Conservation (phyloP, 2,797 vertebrate genomes). For the Gymnoscopelus microlampas region DNA sequence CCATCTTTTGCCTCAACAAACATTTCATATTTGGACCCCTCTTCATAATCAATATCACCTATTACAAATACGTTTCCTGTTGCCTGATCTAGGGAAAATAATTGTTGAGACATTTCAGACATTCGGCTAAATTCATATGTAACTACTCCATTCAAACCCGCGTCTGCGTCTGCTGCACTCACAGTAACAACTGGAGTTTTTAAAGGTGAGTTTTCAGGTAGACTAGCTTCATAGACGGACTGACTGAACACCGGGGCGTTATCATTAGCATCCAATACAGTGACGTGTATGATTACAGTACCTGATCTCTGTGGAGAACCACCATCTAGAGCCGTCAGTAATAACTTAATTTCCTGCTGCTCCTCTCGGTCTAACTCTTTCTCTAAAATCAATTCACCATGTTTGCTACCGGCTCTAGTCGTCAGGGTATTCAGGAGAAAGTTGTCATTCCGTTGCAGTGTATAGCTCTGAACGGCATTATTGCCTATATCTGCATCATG, state of each 20-base stretch:
- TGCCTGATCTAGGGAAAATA: constrained; percentile 56
- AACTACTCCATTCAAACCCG: constrained; percentile 67
- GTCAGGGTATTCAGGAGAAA: constrained; percentile 61
- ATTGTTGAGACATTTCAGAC: constrained; percentile 38
- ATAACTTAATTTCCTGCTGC: too few species aligned
- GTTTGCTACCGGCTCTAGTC: constrained; percentile 54
- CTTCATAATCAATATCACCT: constrained; percentile 47
- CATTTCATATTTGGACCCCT: too few species aligned
- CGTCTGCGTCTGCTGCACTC: constrained; percentile 59
- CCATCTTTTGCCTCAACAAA: too few species aligned
- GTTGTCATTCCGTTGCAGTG: constrained; percentile 56
- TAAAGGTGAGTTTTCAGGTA: too few species aligned
- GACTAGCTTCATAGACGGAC: too few species aligned
- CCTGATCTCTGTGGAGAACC: too few species aligned
- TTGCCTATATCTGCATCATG: constrained; percentile 62
- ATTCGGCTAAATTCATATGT: constrained; percentile 63
- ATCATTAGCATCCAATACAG: too few species aligned
- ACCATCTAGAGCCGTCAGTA: too few species aligned
- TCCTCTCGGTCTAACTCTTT: constrained; percentile 67
- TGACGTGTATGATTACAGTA: too few species aligned
- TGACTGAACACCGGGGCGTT: too few species aligned
- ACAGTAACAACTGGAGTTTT: too few species aligned
- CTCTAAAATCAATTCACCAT: constrained; percentile 67
- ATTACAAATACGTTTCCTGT: constrained; percentile 65
- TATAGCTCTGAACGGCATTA: constrained; percentile 68